Evolutionary conservation across 2,888 invertebrate species (phyloP), one percentile per base, ranked within the genome.

Genomic region (Bibio marci): DNA sequence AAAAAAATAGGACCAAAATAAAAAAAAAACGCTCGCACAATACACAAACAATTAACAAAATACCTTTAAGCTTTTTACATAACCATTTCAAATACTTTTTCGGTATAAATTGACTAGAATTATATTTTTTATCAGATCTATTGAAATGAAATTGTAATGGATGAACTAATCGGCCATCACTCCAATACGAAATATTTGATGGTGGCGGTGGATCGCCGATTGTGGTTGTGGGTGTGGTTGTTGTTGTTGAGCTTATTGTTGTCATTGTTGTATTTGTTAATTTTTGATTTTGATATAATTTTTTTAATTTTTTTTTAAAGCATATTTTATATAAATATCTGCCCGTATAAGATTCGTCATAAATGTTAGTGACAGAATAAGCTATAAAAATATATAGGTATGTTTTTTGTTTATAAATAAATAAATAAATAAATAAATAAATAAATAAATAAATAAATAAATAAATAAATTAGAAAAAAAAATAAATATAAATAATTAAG

Each of bases 271-370:
- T 14, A 14, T 14, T 31, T 31, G 13, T 14, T n/a, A 15, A 10
- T 13, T 15, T 10, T 7, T 11, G 17, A 18, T 33, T 33, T 3
- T 14, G 33, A 18, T 33, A 47, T 43, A 43, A n/a, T n/a, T n/a
- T n/a, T n/a, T n/a, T n/a, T n/a, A n/a, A n/a, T n/a, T n/a, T n/a
- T n/a, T n/a, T n/a, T n/a, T 46, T 41, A 41, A 46, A 47, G 44
- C 49, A 54, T 47, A 54, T 50, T 49, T 49, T 49, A 50, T 48
- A 48, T 45, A 52, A 47, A 48, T 50, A 49, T 45, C 42, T 42
- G 39, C 47, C 48, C 41, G 48, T 41, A 48, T 48, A 12, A 8
- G 11, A 47, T 44, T 45, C 50, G 47, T 49, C 51, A 45, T 49
- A 49, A 41, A 44, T 41, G 35, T 30, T 36, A 27, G 18, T 27